Evolutionary conservation across 1,140 invertebrate genomes (phyloP).

Genomic region (Procambarus virginalis): DNA sequence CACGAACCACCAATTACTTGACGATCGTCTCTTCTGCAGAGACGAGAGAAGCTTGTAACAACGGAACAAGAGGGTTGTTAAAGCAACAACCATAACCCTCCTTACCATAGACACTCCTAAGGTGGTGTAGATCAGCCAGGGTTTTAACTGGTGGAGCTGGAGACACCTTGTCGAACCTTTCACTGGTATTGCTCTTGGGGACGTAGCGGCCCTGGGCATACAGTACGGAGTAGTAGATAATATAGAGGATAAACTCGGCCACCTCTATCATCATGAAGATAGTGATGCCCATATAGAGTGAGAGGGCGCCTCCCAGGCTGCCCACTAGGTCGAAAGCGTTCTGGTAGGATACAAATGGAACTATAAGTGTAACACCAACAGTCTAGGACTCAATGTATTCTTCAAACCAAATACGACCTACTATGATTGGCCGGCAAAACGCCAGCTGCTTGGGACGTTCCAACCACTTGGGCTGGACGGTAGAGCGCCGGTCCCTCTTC

Average conservation of each 20-base stretch:
- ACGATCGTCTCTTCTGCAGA: too few relatives aligned
- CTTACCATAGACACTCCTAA: neutral
- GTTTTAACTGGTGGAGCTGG: neutral
- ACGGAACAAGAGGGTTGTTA: too few relatives aligned
- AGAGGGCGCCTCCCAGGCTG: slow-evolving; percentile 28
- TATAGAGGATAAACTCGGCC: neutral
- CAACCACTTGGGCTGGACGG: too few relatives aligned
- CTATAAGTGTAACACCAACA: too few relatives aligned
- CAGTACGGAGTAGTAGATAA: slow-evolving; percentile 32
- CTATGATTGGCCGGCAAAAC: too few relatives aligned
- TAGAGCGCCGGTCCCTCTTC: too few relatives aligned
- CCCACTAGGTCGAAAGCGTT: neutral
- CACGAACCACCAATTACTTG: too few relatives aligned
- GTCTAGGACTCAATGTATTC: too few relatives aligned
- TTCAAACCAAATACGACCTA: too few relatives aligned
- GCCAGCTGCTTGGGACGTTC: too few relatives aligned
- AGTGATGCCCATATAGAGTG: slow-evolving; percentile 44
- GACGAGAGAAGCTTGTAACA: too few relatives aligned
- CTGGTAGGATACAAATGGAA: neutral
- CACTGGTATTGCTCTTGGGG: neutral
- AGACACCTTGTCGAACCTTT: neutral
- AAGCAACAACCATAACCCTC: too few relatives aligned
- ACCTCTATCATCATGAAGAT: slow-evolving; percentile 25
- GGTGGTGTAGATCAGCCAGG: neutral
- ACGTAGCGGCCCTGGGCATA: slow-evolving; percentile 12